phyloP scores from a whole-genome alignment of 2,113 vertebrate species.

The Bombycilla garrulus region DNA sequence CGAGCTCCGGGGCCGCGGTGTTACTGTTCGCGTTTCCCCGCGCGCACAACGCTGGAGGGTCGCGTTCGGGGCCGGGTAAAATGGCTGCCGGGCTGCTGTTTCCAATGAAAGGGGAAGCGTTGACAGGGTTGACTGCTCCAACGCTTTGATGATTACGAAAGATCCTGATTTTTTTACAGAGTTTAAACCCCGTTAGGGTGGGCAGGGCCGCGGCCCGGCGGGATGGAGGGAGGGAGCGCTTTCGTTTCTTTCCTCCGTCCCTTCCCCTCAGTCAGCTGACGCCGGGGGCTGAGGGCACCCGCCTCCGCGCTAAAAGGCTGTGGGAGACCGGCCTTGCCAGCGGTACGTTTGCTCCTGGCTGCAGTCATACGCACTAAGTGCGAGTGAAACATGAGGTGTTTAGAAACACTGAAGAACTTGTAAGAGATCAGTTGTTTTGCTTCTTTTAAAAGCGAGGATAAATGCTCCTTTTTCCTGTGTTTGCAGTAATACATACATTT shows the following conservation, averaged over 20 bases:
- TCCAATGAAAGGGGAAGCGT: not conserved
- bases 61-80: not conserved
- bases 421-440: not conserved
- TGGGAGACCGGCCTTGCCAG: accelerated
- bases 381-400: not conserved
- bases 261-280: not conserved
- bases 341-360: accelerated
- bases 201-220: not conserved
- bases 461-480: accelerated
- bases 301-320: accelerated
- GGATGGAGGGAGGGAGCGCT: not conserved
- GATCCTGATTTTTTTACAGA: no score
- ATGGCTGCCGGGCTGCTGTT: not conserved
- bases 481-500: not conserved
- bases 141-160: no score
- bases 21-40: no score
- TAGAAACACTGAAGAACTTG: not conserved
- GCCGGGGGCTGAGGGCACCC: accelerated
- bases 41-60: accelerated
- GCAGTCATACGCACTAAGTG: not conserved
- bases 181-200: not conserved
- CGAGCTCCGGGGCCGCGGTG: accelerated
- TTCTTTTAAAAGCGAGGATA: not conserved
- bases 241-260: not conserved
- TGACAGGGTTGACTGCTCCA: not conserved